Evolutionary conservation across 2,797 vertebrate genomes (phyloP), one percentile per base, ranked within the genome.

Genomic region (Lagocephalus sceleratus): DNA sequence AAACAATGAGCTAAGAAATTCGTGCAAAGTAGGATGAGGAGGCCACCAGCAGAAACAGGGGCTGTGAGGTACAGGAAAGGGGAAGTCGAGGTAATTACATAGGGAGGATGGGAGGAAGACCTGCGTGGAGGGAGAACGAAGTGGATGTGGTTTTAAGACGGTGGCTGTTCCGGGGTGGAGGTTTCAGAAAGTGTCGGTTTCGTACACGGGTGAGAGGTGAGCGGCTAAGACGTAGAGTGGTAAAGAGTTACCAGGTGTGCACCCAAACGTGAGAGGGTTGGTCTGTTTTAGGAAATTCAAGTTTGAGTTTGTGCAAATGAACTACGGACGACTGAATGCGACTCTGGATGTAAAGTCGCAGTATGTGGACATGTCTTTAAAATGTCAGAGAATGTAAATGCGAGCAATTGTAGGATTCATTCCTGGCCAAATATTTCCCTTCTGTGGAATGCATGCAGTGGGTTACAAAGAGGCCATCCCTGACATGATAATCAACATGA

Each of bases 131-230:
- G 69, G 56, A 52, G 57, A 51, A 44, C 41, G 61, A 10, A 43
- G 76, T 78, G 80, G 72, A 81, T 82, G 76, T 81, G 82, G 82
- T 82, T 79, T 81, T 58, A 19, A 51, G 60, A 79, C 63, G 51
- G 67, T 60, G 70, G 71, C 52, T 71, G 65, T 20, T 44, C 17
- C 9, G 42, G 19, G 17, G 68, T 64, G 66, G 59, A 71, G 65
- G 77, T 81, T 81, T 79, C 70, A 62, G 44, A 64, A 77, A 67
- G 74, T 82, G 85, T 68, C 53, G 83, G 71, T 80, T 87, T 84
- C 64, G 60, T 75, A 91, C 93, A 91, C 88, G 82, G 73, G 83
- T 88, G 78, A 87, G 89, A 92, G 93, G 88, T 93, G 88, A 81
- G 68, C 65, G 52, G 47, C 65, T 68, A 14, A 35, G 11, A 35